These are phyloP conservation scores for Zaprionus lachaisei DNA, from an alignment of 1,140 invertebrate species.

Conservation along the genomic window DNA sequence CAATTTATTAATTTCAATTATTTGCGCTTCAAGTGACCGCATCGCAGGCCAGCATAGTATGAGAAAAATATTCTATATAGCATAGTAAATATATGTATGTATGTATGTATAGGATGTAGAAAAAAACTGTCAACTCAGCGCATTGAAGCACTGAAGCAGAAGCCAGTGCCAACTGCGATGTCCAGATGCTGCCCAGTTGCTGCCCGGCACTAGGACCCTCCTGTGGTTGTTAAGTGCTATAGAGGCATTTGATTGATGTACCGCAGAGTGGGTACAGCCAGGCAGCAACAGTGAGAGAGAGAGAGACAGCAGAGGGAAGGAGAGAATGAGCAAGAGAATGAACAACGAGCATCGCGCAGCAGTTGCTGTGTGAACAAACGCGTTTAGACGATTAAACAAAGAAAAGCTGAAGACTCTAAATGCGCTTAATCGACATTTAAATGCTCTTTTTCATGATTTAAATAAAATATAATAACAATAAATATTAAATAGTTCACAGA, in stretches of 20 bases:
- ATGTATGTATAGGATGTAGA: neutral
- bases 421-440: slow-evolving; percentile 12
- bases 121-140: slow-evolving; percentile 67
- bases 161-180: slow-evolving; percentile 29
- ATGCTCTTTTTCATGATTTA: neutral
- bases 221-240: slow-evolving; percentile 44
- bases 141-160: slow-evolving; percentile 61
- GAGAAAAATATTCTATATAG: neutral
- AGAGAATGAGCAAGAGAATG: neutral
- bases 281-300: neutral
- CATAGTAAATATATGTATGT: slow-evolving; percentile 1
- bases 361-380: slow-evolving; percentile 29
- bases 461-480: neutral
- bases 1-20: slow-evolving; percentile 82
- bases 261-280: neutral
- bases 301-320: neutral
- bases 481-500: neutral
- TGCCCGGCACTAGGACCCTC: slow-evolving; percentile 17
- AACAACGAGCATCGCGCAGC: slow-evolving; percentile 16
- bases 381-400: slow-evolving; percentile 42
- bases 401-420: slow-evolving; percentile 3
- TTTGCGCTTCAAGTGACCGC: slow-evolving; percentile 72
- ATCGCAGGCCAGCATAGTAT: slow-evolving; percentile 21
- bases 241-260: slow-evolving; percentile 63
- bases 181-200: slow-evolving; percentile 31